Conservation (phyloP, 2,797 vertebrate species). For the Mallotus villosus region DNA sequence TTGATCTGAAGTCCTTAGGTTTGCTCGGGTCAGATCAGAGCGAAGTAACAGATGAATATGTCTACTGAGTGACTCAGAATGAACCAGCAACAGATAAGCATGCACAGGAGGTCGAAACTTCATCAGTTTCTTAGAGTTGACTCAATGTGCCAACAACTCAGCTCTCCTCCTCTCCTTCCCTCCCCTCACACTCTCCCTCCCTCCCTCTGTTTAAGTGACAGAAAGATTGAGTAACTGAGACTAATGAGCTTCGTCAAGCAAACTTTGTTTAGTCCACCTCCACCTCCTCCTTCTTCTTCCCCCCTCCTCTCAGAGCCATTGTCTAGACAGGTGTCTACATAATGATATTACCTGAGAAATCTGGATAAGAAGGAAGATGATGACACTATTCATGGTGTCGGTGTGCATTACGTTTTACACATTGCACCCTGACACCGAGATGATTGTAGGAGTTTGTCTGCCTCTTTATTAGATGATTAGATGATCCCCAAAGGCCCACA, state of each 20-base stretch:
- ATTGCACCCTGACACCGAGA: too few species aligned
- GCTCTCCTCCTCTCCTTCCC: background rate
- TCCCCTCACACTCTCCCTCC: background rate
- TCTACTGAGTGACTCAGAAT: background rate
- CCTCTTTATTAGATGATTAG: too few species aligned
- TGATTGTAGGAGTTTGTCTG: too few species aligned
- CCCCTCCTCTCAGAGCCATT: conserved; percentile 1
- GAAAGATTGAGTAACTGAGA: background rate
- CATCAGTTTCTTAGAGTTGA: background rate
- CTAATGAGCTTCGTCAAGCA: conserved; percentile 7
- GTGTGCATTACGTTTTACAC: too few species aligned
- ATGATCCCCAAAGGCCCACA: too few species aligned
- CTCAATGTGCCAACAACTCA: background rate
- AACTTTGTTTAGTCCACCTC: background rate
- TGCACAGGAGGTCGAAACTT: too few species aligned
- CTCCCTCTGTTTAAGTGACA: background rate
- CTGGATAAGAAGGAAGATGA: conserved; percentile 4
- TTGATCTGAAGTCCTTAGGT: background rate
- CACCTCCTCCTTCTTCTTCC: background rate
- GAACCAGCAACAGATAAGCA: background rate
- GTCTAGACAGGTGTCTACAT: background rate
- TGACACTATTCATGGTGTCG: background rate
- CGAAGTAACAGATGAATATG: background rate
- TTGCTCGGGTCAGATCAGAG: background rate
- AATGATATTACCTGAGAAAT: background rate